A percentile compares a stretch with the other conserved stretches of the same genome.
phyloP scores from a whole-genome alignment of 2,797 vertebrate species.

The Erethizon dorsatum region DNA sequence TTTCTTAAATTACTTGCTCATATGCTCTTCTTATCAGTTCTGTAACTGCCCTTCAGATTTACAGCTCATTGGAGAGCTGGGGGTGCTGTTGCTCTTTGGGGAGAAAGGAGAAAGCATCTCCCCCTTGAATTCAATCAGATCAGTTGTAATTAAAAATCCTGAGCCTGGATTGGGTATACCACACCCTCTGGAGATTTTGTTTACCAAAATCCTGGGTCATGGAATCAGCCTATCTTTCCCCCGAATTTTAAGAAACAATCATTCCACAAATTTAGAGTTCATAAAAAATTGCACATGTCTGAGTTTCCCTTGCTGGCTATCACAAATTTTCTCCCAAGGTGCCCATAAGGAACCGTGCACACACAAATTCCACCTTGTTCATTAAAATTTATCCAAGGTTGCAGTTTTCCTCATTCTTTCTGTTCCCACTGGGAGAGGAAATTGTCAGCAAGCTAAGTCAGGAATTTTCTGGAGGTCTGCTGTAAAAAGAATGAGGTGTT shows the following conservation, averaged over 20 bases:
- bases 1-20: not conserved
- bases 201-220: not conserved
- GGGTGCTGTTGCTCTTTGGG: not conserved
- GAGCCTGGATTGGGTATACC: not conserved
- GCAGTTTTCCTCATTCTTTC: not conserved
- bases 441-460: not conserved
- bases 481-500: not conserved
- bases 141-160: not conserved
- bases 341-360: not conserved
- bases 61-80: not conserved
- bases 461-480: constrained; percentile 32
- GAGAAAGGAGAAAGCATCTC: rapidly evolving
- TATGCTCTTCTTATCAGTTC: not conserved
- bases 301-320: not conserved
- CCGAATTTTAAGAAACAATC: constrained; percentile 50
- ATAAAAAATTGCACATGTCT: not conserved
- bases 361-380: not conserved
- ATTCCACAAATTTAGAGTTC: not conserved
- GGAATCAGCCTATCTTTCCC: constrained; percentile 17
- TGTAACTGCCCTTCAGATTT: not conserved
- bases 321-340: constrained; percentile 29
- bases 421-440: constrained; percentile 49
- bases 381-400: constrained; percentile 38
- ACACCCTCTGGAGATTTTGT: not conserved
- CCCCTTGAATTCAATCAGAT: not conserved